A percentile compares a stretch with the other conserved stretches of the same genome.
phyloP scores from a whole-genome alignment of 2,888 invertebrate species.

The Bimastos eiseni region DNA sequence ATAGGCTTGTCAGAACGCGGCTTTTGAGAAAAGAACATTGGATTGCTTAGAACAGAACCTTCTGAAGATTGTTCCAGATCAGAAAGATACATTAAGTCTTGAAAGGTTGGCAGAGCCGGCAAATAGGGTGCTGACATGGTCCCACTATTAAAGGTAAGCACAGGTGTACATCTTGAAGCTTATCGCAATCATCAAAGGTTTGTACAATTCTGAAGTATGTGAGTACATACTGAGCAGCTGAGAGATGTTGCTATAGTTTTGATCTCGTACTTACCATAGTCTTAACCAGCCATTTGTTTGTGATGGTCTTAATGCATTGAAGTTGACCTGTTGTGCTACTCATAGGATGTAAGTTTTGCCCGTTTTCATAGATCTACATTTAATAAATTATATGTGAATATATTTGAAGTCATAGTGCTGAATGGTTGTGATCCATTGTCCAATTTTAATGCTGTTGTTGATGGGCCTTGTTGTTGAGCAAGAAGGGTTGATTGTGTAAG shows the following conservation, averaged over 20 bases:
- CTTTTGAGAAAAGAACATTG: not conserved
- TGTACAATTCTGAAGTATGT: not conserved
- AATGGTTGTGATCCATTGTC: constrained; percentile 1
- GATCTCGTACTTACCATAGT: not conserved
- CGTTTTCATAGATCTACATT: not conserved
- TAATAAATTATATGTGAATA: not conserved
- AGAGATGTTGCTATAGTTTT: not conserved
- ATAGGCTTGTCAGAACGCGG: not conserved
- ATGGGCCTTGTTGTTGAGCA: not conserved
- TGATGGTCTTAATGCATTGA: not conserved
- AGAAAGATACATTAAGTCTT: not conserved
- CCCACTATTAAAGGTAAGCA: not conserved
- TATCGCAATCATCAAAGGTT: not conserved
- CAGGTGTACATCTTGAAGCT: not conserved
- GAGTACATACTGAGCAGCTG: not conserved
- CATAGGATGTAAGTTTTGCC: not conserved
- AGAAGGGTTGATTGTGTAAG: not conserved
- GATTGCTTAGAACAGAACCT: not conserved
- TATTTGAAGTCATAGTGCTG: not conserved
- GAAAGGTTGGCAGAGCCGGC: not conserved
- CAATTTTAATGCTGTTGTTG: not conserved
- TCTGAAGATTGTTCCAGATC: not conserved
- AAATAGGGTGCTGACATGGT: not conserved
- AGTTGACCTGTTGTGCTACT: not conserved
- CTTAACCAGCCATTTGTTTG: not conserved